Conservation (phyloP, 2,797 vertebrate genomes). For the Falco cherrug region DNA sequence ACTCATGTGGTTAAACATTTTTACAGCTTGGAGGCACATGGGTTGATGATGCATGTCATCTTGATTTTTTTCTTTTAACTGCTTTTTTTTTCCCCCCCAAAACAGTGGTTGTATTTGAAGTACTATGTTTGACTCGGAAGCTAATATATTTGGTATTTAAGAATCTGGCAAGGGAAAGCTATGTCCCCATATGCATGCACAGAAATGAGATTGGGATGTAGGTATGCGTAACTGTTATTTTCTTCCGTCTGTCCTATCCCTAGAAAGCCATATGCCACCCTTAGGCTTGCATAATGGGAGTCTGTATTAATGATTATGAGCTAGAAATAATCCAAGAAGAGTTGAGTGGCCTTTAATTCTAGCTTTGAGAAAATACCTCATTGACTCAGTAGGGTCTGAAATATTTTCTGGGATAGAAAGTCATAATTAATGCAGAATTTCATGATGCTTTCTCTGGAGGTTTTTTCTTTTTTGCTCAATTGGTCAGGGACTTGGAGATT, state of each 20-base stretch:
- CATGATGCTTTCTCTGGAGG: not conserved
- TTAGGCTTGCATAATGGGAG: conserved; percentile 10
- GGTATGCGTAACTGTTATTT: conserved; percentile 29
- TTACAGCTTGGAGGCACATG: not conserved
- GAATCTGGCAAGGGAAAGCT: conserved; percentile 28
- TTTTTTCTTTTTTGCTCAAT: not conserved
- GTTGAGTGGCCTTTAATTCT: conserved; percentile 7
- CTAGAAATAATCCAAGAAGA: conserved; percentile 54
- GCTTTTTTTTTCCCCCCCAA: too few relatives aligned
- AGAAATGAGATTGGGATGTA: conserved; percentile 9
- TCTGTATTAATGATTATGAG: conserved; percentile 39
- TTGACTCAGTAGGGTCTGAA: conserved; percentile 16
- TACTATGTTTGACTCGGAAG: not conserved
- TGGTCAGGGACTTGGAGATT: not conserved
- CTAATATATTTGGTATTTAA: conserved; percentile 39
- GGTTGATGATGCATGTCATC: not conserved
- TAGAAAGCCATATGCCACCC: conserved; percentile 58
- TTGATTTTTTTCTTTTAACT: not conserved
- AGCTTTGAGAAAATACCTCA: not conserved
- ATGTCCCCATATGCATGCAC: not conserved
- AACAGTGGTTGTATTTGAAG: not conserved
- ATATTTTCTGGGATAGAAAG: not conserved
- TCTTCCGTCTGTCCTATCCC: conserved; percentile 35
- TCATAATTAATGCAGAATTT: not conserved
- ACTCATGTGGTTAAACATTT: not conserved